Percentiles rank a stretch among this genome's conserved stretches.
Conservation (phyloP, 2,888 invertebrate genomes). For the Gisinianus flammeolus region DNA sequence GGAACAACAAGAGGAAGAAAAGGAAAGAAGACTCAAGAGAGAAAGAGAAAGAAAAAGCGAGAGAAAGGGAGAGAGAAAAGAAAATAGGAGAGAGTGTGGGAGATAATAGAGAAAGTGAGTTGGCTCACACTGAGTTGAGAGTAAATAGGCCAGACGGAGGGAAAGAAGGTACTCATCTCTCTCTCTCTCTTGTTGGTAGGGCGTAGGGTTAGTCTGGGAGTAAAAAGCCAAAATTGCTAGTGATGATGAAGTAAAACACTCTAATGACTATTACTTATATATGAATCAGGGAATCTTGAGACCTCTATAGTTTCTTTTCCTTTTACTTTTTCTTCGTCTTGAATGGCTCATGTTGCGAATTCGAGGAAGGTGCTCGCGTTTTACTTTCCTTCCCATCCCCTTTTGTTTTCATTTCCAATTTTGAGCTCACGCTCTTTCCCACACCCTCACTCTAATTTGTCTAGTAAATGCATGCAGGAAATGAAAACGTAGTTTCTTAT, state of each 20-base stretch:
- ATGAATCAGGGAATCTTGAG: constrained; percentile 13
- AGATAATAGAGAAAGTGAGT: neutral
- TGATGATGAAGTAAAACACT: constrained; percentile 19
- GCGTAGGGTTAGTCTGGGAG: too few species aligned
- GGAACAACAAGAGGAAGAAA: too few species aligned
- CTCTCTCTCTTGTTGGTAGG: neutral
- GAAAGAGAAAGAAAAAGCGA: neutral
- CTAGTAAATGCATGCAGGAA: neutral
- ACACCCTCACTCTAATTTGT: neutral
- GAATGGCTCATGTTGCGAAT: neutral
- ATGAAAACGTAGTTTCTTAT: too few species aligned
- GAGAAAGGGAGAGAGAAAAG: neutral
- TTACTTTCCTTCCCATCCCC: neutral
- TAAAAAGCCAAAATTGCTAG: constrained; percentile 6
- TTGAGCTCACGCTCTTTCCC: neutral
- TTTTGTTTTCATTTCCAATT: neutral
- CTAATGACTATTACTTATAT: constrained; percentile 29
- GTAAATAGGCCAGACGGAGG: neutral
- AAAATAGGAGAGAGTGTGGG: neutral
- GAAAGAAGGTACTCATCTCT: neutral
- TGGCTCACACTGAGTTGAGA: neutral
- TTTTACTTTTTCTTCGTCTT: neutral
- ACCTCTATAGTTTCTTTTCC: constrained; percentile 5
- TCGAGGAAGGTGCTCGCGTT: neutral
- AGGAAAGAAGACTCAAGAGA: too few species aligned